Percentiles rank a stretch among this genome's conserved stretches.
Evolutionary conservation across 2,797 vertebrate species (phyloP).

Genomic region (Sebastes ruberrimus): DNA sequence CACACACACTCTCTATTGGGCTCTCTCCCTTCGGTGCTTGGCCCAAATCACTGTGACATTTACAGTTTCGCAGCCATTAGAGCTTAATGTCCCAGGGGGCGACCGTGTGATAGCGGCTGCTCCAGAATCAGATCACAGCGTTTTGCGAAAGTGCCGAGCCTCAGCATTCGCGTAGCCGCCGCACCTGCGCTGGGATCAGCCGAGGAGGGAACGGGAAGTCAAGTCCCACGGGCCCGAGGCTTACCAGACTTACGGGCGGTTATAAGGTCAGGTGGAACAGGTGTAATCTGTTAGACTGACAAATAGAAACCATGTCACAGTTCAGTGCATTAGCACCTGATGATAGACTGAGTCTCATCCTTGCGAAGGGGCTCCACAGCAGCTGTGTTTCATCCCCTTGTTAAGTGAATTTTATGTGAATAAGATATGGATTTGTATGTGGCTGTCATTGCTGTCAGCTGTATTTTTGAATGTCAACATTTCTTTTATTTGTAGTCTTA

Average conservation of each 20-base stretch:
- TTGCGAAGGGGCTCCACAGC: not conserved
- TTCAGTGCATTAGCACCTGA: conserved; percentile 11
- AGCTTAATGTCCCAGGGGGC: conserved; percentile 65
- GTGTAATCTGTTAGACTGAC: conserved; percentile 34
- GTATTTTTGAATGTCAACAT: not conserved
- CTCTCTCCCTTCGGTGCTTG: conserved; percentile 31
- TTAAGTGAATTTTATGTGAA: not conserved
- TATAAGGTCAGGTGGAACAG: conserved; percentile 36
- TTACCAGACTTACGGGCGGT: conserved; percentile 29
- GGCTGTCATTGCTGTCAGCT: not conserved
- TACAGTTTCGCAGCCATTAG: conserved; percentile 78
- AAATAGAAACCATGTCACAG: conserved; percentile 2
- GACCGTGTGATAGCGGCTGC: conserved; percentile 34
- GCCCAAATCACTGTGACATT: conserved; percentile 81
- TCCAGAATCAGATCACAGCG: conserved; percentile 55
- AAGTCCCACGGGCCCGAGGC: conserved; percentile 24
- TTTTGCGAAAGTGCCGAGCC: conserved; percentile 18
- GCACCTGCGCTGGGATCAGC: conserved; percentile 51
- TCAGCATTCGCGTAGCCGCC: not conserved
- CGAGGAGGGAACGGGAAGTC: conserved; percentile 22
- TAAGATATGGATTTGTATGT: not conserved
- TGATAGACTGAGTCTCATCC: not conserved
- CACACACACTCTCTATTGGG: conserved; percentile 1
- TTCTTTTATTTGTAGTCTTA: not conserved
- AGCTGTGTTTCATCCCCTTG: not conserved